Base-by-base conservation (phyloP, 2,888 invertebrate species). In the Amiota communis region DNA sequence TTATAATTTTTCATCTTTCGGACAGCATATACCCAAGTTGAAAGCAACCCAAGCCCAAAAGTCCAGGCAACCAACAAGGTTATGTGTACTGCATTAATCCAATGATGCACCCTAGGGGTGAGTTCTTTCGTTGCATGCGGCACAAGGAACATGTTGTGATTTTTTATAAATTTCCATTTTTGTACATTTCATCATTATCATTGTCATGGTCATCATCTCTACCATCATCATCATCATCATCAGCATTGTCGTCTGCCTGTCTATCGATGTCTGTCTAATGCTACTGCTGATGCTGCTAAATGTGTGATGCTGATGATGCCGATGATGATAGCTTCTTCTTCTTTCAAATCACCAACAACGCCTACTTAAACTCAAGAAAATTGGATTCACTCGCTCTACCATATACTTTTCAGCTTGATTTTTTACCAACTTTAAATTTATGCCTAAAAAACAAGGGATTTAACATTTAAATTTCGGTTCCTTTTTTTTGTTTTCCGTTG, bases 1-100 rank as follows among this genome's bases (percentile, higher is more conserved):
- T 78, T 80, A 81, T 80, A 80, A 86, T 86, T 84, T 85, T 86
- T 86, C 82, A 81, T 79, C 85, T 71, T 75, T 72, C 46, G 63
- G 65, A 70, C 59, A 59, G 17, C 71, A 46, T 51, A 71, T 8
- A n/a, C 9, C 11, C 59, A 59, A 8, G 10, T 17, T 20, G 17
- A 20, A 9, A 9, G 11, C 59, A 59, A 9, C 8, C 59, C 59
- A 17, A 17, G 20, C 1, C 59, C 20, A 10, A 36, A 36, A 36
- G 17, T 20, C 59, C n/a, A 59, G 53, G n/a, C 59, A 36, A 23
- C 9, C 20, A 20, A 48, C 23, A 23, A 23, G 23, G 3, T 23
- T 23, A 23, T 23, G 23, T 23, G 51, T 20, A 47, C 70, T 57
- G 15, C 46, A 57, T 36, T 51, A 70, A 70, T 2, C 23, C 23